Evolutionary conservation across 2,888 invertebrate genomes (phyloP).

Genomic region (Athetis lepigone): DNA sequence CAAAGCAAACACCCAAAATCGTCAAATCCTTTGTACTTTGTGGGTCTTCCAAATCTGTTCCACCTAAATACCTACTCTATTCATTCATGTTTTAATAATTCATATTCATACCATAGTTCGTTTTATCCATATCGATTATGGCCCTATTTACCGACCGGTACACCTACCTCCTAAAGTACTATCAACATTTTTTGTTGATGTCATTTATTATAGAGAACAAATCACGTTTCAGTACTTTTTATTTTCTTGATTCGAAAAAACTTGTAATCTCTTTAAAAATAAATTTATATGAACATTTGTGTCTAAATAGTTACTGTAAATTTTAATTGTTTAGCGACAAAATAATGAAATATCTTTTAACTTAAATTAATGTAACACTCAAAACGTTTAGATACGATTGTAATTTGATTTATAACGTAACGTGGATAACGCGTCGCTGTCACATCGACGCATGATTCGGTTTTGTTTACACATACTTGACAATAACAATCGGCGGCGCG

Average conservation of each 20-base stretch:
- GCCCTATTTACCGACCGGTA: not conserved
- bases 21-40: conserved; percentile 33
- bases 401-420: conserved; percentile 56
- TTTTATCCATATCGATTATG: conserved; percentile 8
- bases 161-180: not conserved
- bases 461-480: conserved; percentile 81
- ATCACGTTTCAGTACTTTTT: not conserved
- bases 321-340: conserved; percentile 3
- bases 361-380: conserved; percentile 4
- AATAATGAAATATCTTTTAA: not conserved
- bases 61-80: not conserved
- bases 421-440: conserved; percentile 63
- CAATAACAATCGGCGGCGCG: conserved; percentile 78
- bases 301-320: not conserved
- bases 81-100: not conserved
- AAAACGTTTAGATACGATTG: conserved; percentile 31
- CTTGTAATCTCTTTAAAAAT: not conserved
- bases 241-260: not conserved
- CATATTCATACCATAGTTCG: not conserved
- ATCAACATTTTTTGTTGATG: not conserved
- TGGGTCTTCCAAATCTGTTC: conserved; percentile 6
- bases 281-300: not conserved
- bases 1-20: conserved; percentile 65
- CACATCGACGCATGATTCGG: conserved; percentile 72
- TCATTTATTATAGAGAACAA: not conserved